Evolutionary conservation across 2,797 vertebrate species (phyloP), one percentile per base, ranked within the genome.

Genomic region (Ctenopoma kingsleyae): DNA sequence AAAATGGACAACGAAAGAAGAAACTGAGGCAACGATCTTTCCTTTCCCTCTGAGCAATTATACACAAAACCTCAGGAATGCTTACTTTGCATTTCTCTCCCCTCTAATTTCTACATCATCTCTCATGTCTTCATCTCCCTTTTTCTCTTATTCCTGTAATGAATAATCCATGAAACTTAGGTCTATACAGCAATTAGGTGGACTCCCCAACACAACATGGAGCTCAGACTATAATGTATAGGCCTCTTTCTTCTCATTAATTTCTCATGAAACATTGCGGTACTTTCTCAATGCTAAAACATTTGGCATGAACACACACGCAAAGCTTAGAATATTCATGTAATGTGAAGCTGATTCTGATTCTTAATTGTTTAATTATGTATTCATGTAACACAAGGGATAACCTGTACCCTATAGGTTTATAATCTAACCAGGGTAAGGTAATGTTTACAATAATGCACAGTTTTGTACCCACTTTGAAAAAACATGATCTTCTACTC

Each of bases 111-210:
- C 27, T 53, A 52, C 48, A 19, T 25, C 9, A 3, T 46, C 49
- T 69, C 54, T 43, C 35, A 41, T 41, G 72, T n/a, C 11, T 57
- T 40, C 1, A 59, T 54, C 71, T 50, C 56, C 58, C 59, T 68
- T 57, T 36, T 36, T 52, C 68, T 7, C 10, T 62, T 62, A 69
- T 67, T 63, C 44, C 59, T 43, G 53, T 38, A 36, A 70, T 84
- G 63, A 87, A 87, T 76, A 86, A 87, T 75, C 52, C 58, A 82
- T 83, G 61, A 82, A 87, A 81, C 57, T 19, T 67, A 70, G 66
- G 54, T 74, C 70, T 70, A 63, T 76, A 78, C 53, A 50, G 80
- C 70, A 66, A 52, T 80, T 66, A 61, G 27, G 62, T 63, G 66
- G 80, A 78, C 55, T 64, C 68, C 54, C 78, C 67, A 43, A 7